phyloP scores from a whole-genome alignment of 2,113 vertebrate species.

The Proterorhinus semilunaris region DNA sequence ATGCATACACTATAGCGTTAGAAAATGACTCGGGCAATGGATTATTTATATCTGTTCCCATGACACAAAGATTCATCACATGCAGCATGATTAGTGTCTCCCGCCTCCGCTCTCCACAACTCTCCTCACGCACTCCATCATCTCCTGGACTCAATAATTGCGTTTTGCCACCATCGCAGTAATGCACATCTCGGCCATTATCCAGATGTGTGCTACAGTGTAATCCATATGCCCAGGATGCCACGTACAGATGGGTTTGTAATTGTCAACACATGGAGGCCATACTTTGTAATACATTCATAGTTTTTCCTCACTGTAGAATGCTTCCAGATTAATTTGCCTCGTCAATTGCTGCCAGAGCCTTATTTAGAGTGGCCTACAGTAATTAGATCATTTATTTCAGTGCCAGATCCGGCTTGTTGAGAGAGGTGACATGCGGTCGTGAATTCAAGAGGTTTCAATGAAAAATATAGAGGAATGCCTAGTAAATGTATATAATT shows the following conservation, averaged over 20 bases:
- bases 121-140: constrained; percentile 56
- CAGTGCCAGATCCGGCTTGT: constrained; percentile 44
- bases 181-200: constrained; percentile 47
- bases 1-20: constrained; percentile 1
- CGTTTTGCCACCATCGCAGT: constrained; percentile 40
- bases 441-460: constrained; percentile 18
- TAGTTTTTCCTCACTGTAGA: constrained; percentile 30
- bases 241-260: constrained; percentile 62
- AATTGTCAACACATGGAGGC: constrained; percentile 50
- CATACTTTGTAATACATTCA: constrained; percentile 56
- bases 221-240: constrained; percentile 57
- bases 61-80: constrained; percentile 62
- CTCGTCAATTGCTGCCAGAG: constrained; percentile 30
- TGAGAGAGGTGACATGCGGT: constrained; percentile 43
- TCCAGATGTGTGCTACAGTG: constrained; percentile 53
- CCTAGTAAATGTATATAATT: no score
- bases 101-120: constrained; percentile 26
- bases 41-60: constrained; percentile 50
- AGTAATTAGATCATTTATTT: constrained; percentile 42
- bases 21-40: constrained; percentile 24
- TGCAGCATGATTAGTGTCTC: constrained; percentile 52
- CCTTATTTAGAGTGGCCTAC: constrained; percentile 33
- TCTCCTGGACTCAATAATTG: constrained; percentile 59
- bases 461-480: background rate
- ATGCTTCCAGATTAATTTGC: constrained; percentile 42